phyloP scores from a whole-genome alignment of 2,113 vertebrate genomes.

The Xiphias gladius region DNA sequence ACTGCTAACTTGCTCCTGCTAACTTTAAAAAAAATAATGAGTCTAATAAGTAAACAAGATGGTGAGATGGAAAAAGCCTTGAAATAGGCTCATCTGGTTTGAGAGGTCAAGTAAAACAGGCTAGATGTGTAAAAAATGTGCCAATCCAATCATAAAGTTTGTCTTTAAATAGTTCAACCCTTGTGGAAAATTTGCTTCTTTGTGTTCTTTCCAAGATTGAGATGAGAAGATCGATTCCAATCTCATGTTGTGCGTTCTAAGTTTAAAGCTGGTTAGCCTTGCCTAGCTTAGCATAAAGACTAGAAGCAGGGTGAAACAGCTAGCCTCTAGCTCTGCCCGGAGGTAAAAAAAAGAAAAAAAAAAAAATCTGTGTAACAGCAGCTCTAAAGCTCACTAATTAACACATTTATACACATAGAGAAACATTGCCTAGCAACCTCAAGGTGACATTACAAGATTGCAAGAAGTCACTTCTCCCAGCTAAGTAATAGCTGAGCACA shows the following conservation, averaged over 20 bases:
- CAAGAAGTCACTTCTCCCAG: too few species aligned
- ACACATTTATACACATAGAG: too few species aligned
- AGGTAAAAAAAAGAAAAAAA: background rate
- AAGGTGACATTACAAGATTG: background rate
- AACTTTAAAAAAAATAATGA: too few species aligned
- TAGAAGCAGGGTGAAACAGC: too few species aligned
- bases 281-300: too few species aligned
- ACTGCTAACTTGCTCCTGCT: background rate
- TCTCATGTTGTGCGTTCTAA: background rate
- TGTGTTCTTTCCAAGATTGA: background rate
- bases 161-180: background rate
- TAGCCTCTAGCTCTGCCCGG: background rate
- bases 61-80: background rate
- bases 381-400: background rate
- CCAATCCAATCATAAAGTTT: background rate
- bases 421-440: background rate
- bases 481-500: background rate
- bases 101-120: background rate
- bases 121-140: background rate
- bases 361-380: background rate
- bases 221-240: background rate
- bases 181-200: background rate
- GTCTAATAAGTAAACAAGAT: conserved; percentile 31
- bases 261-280: background rate
- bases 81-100: background rate